Evolutionary conservation across 1,140 invertebrate genomes (phyloP), one percentile per base, ranked within the genome.

Genomic region (Argopecten irradians): DNA sequence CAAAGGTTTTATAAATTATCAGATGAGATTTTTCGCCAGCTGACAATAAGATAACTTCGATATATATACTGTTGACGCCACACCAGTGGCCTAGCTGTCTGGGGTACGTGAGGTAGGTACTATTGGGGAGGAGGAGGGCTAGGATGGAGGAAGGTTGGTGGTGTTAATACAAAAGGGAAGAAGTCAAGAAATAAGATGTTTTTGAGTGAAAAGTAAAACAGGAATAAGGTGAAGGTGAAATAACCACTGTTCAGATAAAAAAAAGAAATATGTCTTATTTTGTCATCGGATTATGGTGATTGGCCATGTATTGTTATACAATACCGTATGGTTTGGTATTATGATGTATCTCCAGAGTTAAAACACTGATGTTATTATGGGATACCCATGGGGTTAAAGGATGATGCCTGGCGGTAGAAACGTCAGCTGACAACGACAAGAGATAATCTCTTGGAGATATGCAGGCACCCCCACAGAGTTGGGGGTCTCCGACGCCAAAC

Each of bases 351-450:
- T 46, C 43, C 36, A n/a, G n/a, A n/a, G n/a, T 39, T 71, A n/a
- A n/a, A 1, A 71, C 5, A 71, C 1, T 7, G 55, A 2, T 5
- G n/a, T 5, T 7, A 71, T 71, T 8, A 71, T 28, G 14, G 22
- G 55, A 71, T 22, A 71, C 16, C 22, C 55, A n/a, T 16, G 55
- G 55, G 8, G 55, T 1, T n/a, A 28, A 1, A 28, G 14, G n/a
- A 71, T 71, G 55, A 71, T 71, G 11, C 55, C n/a, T 71, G 55
- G 16, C 55, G 55, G n/a, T 8, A n/a, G 16, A 3, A 71, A 71
- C 55, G 55, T 71, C 55, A 71, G 55, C 55, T 71, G 55, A 71
- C 55, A 71, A n/a, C 55, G 55, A 71, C 55, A 71, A 28, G 28
- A n/a, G 55, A 71, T 71, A 71, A 71, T 71, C 55, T 71, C 22